These are phyloP conservation scores for Ailuropoda melanoleuca DNA, from an alignment of 2,113 vertebrate species.

Conservation along the genomic window DNA sequence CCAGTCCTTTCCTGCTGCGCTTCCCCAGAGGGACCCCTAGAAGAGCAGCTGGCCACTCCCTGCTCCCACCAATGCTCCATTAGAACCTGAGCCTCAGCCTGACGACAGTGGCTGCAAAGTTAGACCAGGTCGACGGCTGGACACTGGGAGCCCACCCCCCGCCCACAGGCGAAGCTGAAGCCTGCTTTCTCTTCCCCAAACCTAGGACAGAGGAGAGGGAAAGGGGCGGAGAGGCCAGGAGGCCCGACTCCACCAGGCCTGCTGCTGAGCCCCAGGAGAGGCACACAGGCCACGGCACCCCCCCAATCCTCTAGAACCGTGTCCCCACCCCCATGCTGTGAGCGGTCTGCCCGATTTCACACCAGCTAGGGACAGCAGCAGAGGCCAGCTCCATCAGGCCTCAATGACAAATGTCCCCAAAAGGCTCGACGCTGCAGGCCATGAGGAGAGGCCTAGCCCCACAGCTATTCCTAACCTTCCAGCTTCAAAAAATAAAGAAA, in stretches of 20 bases:
- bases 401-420: rapidly evolving
- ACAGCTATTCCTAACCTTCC: neutral
- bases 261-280: rapidly evolving
- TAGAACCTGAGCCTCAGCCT: rapidly evolving
- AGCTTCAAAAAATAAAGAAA: neutral
- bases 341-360: rapidly evolving
- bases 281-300: rapidly evolving
- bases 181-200: neutral
- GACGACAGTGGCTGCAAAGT: rapidly evolving
- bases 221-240: neutral
- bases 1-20: rapidly evolving
- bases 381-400: neutral
- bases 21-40: neutral
- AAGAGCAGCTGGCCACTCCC: neutral
- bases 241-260: rapidly evolving
- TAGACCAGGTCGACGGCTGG: rapidly evolving
- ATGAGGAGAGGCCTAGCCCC: neutral
- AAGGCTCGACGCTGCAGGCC: rapidly evolving
- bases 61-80: rapidly evolving
- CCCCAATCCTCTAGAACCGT: rapidly evolving
- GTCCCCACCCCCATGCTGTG: neutral
- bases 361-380: too few species aligned
- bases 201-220: rapidly evolving
- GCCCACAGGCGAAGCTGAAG: neutral
- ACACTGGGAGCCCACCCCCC: too few species aligned